These are phyloP conservation scores for Calephelis perditalis DNA, from an alignment of 2,888 invertebrate genomes.

Conservation along the genomic window DNA sequence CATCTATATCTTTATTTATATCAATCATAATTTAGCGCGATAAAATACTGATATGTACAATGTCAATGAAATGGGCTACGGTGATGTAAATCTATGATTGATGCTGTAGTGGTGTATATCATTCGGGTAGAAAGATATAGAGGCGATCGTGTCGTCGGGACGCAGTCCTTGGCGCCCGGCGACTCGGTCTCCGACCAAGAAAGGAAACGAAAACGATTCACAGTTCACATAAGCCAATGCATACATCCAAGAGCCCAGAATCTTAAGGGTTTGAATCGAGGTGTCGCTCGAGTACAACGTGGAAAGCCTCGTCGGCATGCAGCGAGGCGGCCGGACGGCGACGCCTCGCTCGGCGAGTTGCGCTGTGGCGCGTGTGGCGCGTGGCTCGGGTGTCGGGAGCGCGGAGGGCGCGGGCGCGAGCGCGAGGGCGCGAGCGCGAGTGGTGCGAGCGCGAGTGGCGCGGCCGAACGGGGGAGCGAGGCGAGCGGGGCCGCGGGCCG, in stretches of 20 bases:
- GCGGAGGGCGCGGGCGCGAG: conserved; percentile 25
- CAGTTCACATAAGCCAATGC: conserved; percentile 79
- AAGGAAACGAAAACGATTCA: conserved; percentile 78
- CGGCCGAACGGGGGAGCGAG: conserved; percentile 29
- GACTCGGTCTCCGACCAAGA: conserved; percentile 66
- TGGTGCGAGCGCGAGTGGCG: conserved; percentile 28
- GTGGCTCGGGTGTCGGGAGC: conserved; percentile 27
- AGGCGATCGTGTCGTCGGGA: conserved; percentile 63
- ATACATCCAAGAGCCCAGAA: conserved; percentile 79
- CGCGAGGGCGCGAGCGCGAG: conserved; percentile 23
- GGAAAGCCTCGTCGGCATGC: conserved; percentile 75
- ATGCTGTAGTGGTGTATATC: conserved; percentile 12
- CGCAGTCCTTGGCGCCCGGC: conserved; percentile 54
- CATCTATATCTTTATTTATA: conserved; percentile 11
- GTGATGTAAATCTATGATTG: conserved; percentile 16
- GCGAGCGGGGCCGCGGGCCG: conserved; percentile 35
- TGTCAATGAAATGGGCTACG: conserved; percentile 20
- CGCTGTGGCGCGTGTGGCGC: conserved; percentile 30
- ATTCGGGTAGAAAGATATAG: conserved; percentile 61
- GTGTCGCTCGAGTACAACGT: conserved; percentile 70
- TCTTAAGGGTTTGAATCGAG: conserved; percentile 77
- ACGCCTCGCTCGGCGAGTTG: conserved; percentile 30
- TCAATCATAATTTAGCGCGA: conserved; percentile 9
- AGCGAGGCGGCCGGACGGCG: conserved; percentile 65
- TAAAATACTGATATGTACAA: conserved; percentile 6